Conservation (phyloP, 2,113 vertebrate species). For the Alces alces region DNA sequence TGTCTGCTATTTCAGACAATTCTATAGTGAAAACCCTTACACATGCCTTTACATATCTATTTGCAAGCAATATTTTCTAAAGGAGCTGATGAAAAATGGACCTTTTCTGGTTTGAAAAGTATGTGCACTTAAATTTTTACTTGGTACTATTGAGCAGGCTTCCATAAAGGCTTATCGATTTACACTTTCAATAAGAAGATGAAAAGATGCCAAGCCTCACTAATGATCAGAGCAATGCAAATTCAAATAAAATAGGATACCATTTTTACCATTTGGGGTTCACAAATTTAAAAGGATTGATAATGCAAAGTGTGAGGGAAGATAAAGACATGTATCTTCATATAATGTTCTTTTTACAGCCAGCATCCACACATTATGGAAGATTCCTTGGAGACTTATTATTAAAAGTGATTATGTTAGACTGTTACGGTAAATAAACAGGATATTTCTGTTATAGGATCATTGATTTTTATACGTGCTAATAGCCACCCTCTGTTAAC, state of each 20-base stretch:
- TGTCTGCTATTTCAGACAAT: background rate
- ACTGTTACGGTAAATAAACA: background rate
- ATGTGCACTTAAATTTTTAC: background rate
- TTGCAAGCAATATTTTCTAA: background rate
- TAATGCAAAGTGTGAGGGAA: background rate
- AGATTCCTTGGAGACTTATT: background rate
- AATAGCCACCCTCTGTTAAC: background rate
- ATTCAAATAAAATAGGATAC: background rate
- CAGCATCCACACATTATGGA: background rate
- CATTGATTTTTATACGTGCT: background rate
- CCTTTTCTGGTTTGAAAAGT: background rate
- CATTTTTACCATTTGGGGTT: background rate
- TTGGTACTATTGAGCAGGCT: background rate
- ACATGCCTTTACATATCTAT: background rate
- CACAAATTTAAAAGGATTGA: background rate
- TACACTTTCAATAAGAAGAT: background rate
- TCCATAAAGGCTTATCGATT: background rate
- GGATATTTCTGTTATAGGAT: background rate
- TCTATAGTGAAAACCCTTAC: background rate
- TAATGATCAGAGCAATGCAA: background rate
- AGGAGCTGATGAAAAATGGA: background rate
- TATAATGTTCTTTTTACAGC: background rate
- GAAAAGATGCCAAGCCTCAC: conserved; percentile 15
- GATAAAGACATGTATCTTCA: background rate
- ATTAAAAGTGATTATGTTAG: background rate